Base-by-base conservation (phyloP, 2,888 invertebrate genomes). In the Myopa tessellatipennis region DNA sequence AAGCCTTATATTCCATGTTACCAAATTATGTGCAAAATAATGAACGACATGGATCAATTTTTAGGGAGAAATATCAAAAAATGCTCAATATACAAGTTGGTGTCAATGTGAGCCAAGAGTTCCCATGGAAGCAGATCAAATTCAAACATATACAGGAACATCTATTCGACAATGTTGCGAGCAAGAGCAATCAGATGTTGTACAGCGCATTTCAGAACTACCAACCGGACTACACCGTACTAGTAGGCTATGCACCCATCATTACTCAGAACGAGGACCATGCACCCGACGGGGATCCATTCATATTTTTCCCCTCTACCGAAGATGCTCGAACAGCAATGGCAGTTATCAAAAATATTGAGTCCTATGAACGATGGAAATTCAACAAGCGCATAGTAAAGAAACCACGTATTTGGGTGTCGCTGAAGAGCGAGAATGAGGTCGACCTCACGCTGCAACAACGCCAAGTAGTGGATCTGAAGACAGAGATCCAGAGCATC, bases 221-320 rank as follows among this genome's bases (percentile, higher is more conserved):
- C 40, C 83, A 84, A 74, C 83, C 84, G 5, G 90, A 91, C 0
- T 87, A 90, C 40, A 85, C 92, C 12, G 79, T 90, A 3, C 86
- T 95, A 0, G 87, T 95, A 77, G 95, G 94, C 1, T 95, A 93
- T 83, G 92, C 93, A 4, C 92, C 93, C 0, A 91, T 92, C 2
- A 91, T 93, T 0, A 92, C 93, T 73, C 84, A 87, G 69, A 75
- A 87, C 34, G 83, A 85, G 0, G 86, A 85, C 0, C 91, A 92
- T 81, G 90, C 91, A 0, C 90, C 90, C 12, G 91, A 92, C 73
- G 89, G 90, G 6, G 94, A 93, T 82, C 93, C 94, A 74, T 95
- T 94, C 85, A 92, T 94, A 79, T 88, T 95, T 45, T 95, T 93
- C 80, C 87, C 92, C 5, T 93, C 92, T 77, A 80, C 85, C 65